Conservation (phyloP, 2,888 invertebrate species). For the Dasypolia templi region DNA sequence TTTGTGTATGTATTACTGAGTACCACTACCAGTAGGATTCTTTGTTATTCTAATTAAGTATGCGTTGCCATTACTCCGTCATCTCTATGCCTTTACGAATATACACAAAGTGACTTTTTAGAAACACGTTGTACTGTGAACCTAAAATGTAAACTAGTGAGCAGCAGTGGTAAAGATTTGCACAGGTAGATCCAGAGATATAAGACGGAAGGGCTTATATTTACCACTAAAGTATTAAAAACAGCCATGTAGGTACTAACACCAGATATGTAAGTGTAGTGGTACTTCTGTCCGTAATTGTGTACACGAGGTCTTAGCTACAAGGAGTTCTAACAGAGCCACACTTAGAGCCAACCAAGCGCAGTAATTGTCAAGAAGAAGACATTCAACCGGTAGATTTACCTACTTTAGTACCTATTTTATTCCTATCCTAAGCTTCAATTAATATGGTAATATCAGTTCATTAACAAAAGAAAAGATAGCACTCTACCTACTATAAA, state of each 20-base stretch:
- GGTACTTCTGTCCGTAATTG: constrained; percentile 11
- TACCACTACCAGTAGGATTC: background rate
- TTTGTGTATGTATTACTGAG: background rate
- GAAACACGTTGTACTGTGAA: no score
- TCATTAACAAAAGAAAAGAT: background rate
- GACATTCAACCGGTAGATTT: background rate
- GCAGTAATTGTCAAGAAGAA: constrained; percentile 28
- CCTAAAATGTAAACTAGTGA: no score
- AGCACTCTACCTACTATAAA: background rate
- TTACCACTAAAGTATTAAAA: background rate
- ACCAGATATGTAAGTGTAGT: background rate
- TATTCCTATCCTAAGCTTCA: constrained; percentile 6
- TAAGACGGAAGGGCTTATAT: no score
- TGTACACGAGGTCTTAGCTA: background rate
- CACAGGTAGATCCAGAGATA: no score
- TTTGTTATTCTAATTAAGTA: no score
- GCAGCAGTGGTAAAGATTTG: no score
- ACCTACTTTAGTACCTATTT: background rate
- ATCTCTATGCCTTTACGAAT: background rate
- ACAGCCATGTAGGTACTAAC: background rate
- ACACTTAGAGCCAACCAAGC: constrained; percentile 32
- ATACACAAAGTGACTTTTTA: background rate
- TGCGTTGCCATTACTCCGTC: background rate
- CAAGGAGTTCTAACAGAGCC: constrained; percentile 46
- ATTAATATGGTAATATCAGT: constrained; percentile 36